Evolutionary conservation across 2,888 invertebrate genomes (phyloP), one percentile per base, ranked within the genome.

Genomic region (Cosmorhoe ocellata): DNA sequence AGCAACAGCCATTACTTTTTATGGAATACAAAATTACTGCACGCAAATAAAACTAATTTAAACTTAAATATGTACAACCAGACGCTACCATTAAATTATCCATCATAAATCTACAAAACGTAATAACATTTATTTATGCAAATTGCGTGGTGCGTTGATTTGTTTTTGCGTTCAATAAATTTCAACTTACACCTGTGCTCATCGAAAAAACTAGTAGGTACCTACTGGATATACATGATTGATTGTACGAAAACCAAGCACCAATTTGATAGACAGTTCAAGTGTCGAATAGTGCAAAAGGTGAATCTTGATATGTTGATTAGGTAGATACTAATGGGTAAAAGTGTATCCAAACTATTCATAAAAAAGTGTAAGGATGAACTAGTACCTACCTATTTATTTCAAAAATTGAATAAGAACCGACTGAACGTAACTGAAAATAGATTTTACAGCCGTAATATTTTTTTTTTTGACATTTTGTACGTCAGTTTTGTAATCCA

Each of bases 1-100:
- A 66, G 63, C 62, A 52, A 51, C 37, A 49, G 54, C 55, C 67
- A 71, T 74, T 67, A 75, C 66, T 65, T 72, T 76, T 75, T 68
- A 78, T 73, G 62, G 63, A 58, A 69, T 61, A 63, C 67, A 66
- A 70, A 73, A 64, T 65, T 63, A 62, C 61, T 51, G 64, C 55
- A 58, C 54, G 68, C 61, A 66, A 66, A 67, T 61, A 65, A 66
- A 71, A 65, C 58, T 60, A 60, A 67, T 64, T 69, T 57, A 61
- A 56, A 66, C 62, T 58, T 55, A 59, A 61, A 64, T 50, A 37
- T 39, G 24, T 39, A 42, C 39, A 42, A 46, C 44, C 46, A 43
- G 62, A 59, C 50, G 51, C 53, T 59, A 52, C 41, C 48, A 49
- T 61, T 58, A 52, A 62, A 65, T 64, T 64, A 64, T 58, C 48